Evolutionary conservation across 2,113 vertebrate genomes (phyloP), one percentile per base, ranked within the genome.

Genomic region (Tamias sibiricus): DNA sequence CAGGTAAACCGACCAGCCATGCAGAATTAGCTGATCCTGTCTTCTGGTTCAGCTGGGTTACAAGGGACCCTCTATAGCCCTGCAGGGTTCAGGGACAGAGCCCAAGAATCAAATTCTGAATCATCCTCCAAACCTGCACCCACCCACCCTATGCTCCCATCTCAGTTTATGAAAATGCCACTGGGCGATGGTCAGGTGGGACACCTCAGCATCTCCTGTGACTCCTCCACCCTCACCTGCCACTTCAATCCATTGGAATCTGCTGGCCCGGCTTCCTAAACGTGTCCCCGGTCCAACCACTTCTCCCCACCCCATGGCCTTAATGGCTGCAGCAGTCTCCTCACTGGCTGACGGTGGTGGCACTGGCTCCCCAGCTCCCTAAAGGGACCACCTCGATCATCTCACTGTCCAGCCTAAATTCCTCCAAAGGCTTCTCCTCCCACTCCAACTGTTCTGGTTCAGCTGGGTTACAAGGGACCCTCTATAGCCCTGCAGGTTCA

Each of bases 171-270:
- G 76, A 71, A 66, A 87, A 90, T 4, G 32, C 24, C 22, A 49
- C 57, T 32, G 52, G 66, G 42, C 28, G 44, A 11, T 19, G 26
- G 69, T 62, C 14, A 59, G 81, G 20, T 19, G 14, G 11, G 3
- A 84, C 22, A 76, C 66, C 32, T 62, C 0, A 0, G 40, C 0
- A 28, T 52, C 9, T 76, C 37, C 49, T 54, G 3, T 1, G 5
- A 80, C 37, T 68, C n/a, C 42, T 54, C 62, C 28, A 26, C 19
- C 2, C 0, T 64, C 44, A 8, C 64, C 54, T 2, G 16, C 19
- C 37, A 49, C 62, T 69, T 80, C 0, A 72, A 47, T 42, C 68
- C 75, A 40, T 28, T 20, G 49, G n/a, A n/a, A 49, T 71, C 74
- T 79, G 32, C 40, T 9, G 10, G 49, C 30, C 49, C 37, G 84